Conservation (phyloP, 1,140 invertebrate species). For the Penaeus japonicus region DNA sequence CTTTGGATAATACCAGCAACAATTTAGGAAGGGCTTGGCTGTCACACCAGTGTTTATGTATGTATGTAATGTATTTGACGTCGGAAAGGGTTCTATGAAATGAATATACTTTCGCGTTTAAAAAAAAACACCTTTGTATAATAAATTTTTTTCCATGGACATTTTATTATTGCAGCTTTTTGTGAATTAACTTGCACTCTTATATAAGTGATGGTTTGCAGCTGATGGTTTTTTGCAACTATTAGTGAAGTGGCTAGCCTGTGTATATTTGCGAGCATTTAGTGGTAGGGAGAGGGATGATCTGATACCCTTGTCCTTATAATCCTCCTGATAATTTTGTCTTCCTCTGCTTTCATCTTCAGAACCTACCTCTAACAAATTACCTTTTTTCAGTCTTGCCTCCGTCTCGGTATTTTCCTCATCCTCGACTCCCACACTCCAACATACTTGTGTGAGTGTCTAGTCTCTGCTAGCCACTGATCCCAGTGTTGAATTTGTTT, state of each 20-base stretch:
- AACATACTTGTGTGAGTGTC: conserved; percentile 48
- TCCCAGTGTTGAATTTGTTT: conserved; percentile 27
- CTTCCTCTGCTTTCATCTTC: too few relatives aligned
- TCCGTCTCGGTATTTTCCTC: conserved; percentile 18
- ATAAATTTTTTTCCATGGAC: conserved; percentile 53
- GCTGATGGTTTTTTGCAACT: conserved; percentile 25
- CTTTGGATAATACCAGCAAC: conserved; percentile 35
- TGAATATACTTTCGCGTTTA: conserved; percentile 42
- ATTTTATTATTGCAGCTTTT: conserved; percentile 49
- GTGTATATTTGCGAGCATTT: conserved; percentile 51
- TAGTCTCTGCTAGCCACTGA: conserved; percentile 55
- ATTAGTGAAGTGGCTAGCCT: conserved; percentile 52
- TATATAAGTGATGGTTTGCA: conserved; percentile 36
- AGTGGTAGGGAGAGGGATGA: conserved; percentile 38
- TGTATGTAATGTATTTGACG: conserved; percentile 22
- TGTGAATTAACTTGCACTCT: conserved; percentile 47
- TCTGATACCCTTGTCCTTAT: neutral
- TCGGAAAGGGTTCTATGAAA: conserved; percentile 41
- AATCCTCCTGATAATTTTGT: too few relatives aligned
- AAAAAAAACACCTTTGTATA: conserved; percentile 46
- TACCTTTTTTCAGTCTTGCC: neutral
- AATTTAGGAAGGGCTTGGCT: conserved; percentile 41
- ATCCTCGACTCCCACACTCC: conserved; percentile 25
- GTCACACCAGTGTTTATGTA: conserved; percentile 47
- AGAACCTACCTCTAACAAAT: too few relatives aligned